Base-by-base conservation (phyloP, 1,140 invertebrate genomes). In the Sarcophaga bullata region DNA sequence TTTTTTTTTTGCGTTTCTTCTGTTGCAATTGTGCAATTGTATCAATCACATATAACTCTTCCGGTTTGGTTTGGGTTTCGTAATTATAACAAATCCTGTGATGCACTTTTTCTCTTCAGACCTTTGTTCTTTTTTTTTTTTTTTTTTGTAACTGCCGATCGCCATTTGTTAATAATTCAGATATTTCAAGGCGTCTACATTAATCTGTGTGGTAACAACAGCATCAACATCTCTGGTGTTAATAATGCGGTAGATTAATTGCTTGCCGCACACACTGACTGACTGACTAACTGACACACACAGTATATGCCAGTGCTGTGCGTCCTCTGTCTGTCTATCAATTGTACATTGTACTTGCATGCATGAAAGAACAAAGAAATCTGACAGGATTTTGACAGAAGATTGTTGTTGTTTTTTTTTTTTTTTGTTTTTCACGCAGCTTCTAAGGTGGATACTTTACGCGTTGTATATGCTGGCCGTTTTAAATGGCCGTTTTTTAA, bases 11-110 rank as follows among this genome's bases (percentile, higher is more conserved):
- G n/a, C 54, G 7, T n/a, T 58, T 37, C 4, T 58, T 58, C 13
- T 58, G 54, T 58, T 58, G 54, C 54, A 58, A n/a, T 58, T 58
- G 52, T 58, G 52, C n/a, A 58, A 58, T 58, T 58, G 54, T n/a
- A 58, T 58, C 13, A 37, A 58, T 58, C 54, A 58, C n/a, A 19
- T 68, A 25, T 68, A 68, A 68, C n/a, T 68, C 62, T 68, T 68
- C 19, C 19, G n/a, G 62, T 19, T 19, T 68, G 62, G 1, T 37
- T 37, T 37, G 25, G 25, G 25, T 37, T 37, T 37, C 25, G n/a
- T 68, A 68, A 68, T 25, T 68, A 58, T n/a, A 58, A 58, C n/a
- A 58, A 58, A 58, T 37, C 25, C 25, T 1, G 25, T 37, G 25
- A 37, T 37, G 1, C n/a, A n/a, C 1, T 37, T 37, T 37, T 37